A percentile compares a stretch with the other conserved stretches of the same genome.
Evolutionary conservation across 2,888 invertebrate species (phyloP).

Genomic region (Anarsia innoxiella): DNA sequence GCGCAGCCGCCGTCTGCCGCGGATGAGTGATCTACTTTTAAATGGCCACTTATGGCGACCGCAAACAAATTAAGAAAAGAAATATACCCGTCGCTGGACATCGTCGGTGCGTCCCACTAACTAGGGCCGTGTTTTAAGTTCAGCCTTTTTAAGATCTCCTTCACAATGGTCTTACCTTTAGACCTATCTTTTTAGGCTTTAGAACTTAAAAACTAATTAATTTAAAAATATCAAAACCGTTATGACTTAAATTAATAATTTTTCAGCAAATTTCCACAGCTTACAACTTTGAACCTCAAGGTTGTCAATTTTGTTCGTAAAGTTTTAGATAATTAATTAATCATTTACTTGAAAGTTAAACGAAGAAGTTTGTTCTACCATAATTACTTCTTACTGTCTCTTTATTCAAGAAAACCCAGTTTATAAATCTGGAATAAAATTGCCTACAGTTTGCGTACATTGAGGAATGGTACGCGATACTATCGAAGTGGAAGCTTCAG

Average conservation of each 20-base stretch:
- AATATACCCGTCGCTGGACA: conserved; percentile 27
- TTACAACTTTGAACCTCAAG: not conserved
- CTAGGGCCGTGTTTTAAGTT: conserved; percentile 29
- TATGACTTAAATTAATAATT: not conserved
- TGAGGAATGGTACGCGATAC: conserved; percentile 28
- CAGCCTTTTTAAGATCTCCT: conserved; percentile 20
- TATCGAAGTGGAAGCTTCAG: conserved; percentile 36
- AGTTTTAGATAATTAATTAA: conserved; percentile 9
- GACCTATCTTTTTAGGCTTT: too few species aligned
- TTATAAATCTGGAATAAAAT: not conserved
- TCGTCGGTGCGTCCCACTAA: conserved; percentile 28
- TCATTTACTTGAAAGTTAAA: conserved; percentile 5
- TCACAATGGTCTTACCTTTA: conserved; percentile 19
- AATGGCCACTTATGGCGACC: conserved; percentile 51
- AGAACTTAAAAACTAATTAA: too few species aligned
- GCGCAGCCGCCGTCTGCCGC: conserved; percentile 30
- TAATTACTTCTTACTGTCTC: conserved; percentile 5
- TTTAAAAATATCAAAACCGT: too few species aligned
- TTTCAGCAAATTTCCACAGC: not conserved
- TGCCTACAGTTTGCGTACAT: conserved; percentile 25
- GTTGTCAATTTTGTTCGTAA: conserved; percentile 6
- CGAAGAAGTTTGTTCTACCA: not conserved
- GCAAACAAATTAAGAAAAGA: conserved; percentile 53
- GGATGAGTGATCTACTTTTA: conserved; percentile 54
- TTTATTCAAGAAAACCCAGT: not conserved